Base-by-base conservation (phyloP, 2,797 vertebrate genomes). In the Gadopsis bispinosus region DNA sequence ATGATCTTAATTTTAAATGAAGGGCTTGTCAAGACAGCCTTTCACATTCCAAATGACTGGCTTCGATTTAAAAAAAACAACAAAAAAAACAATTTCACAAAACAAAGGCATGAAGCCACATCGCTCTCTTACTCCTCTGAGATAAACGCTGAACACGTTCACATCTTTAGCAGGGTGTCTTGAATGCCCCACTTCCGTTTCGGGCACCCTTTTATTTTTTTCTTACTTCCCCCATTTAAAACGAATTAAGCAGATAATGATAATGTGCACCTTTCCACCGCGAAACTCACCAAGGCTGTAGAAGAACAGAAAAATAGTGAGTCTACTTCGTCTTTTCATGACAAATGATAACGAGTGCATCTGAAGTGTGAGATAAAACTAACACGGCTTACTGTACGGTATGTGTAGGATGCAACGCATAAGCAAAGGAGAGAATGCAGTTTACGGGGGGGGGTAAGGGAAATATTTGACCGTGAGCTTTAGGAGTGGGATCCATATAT, bases 1-100 rank as follows among this genome's bases (percentile, higher is more conserved):
- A 63, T 54, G 26, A 84, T 85, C 75, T 87, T 85, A 72, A 76
- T 87, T 91, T 86, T 51, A 80, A 79, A 83, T 78, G 60, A 69
- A 82, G 68, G 39, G 20, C 69, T 77, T 81, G 75, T 85, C 67
- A 56, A 43, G 45, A 82, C 19, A 53, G 11, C 80, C 26, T 26
- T 26, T 85, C 50, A 47, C 64, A 69, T 82, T 77, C 58, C 11
- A 10, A 81, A 58, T 79, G 63, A 79, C 50, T 79, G 63, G 37
- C 62, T 77, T 77, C 73, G 53, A n/a, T 69, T 22, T 53, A 1
- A 64, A 72, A 53, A 45, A 43, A 14, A 47, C 47, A 70, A 55
- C 16, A n/a, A 26, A 26, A 26, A 26, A 26, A 26, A 26, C 26
- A 26, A 26, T 75, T 55, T 74, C 8, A 45, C 7, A 56, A 56